Evolutionary conservation across 2,113 vertebrate genomes (phyloP).

Genomic region (Atrichornis clamosus): DNA sequence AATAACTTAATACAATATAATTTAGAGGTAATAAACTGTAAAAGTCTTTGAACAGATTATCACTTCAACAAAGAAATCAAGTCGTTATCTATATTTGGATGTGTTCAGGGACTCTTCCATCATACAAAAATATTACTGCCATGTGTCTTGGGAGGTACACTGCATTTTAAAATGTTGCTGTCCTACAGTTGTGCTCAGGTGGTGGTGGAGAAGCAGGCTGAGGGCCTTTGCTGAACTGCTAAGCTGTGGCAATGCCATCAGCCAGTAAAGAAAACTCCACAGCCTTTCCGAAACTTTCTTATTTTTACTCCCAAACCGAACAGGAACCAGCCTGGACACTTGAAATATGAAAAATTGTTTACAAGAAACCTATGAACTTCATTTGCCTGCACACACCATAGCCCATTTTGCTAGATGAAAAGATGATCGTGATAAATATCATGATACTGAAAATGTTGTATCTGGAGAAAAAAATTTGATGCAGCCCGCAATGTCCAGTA

Average conservation of each 20-base stretch:
- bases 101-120: neutral
- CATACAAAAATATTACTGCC: neutral
- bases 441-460: neutral
- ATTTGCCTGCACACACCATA: no score
- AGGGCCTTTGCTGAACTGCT: neutral
- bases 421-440: rapidly evolving
- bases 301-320: neutral
- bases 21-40: constrained; percentile 13
- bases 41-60: constrained; percentile 9
- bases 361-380: neutral
- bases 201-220: neutral
- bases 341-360: rapidly evolving
- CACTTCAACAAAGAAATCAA: constrained; percentile 9
- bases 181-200: neutral
- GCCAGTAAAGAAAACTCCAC: neutral
- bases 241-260: neutral
- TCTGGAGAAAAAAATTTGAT: neutral
- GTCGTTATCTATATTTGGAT: neutral
- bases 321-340: neutral
- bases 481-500: neutral
- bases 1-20: constrained; percentile 2
- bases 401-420: neutral
- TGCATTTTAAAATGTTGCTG: neutral
- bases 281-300: neutral
- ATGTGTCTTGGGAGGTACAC: neutral